phyloP scores from a whole-genome alignment of 2,888 invertebrate species.

The Molorchus minor region DNA sequence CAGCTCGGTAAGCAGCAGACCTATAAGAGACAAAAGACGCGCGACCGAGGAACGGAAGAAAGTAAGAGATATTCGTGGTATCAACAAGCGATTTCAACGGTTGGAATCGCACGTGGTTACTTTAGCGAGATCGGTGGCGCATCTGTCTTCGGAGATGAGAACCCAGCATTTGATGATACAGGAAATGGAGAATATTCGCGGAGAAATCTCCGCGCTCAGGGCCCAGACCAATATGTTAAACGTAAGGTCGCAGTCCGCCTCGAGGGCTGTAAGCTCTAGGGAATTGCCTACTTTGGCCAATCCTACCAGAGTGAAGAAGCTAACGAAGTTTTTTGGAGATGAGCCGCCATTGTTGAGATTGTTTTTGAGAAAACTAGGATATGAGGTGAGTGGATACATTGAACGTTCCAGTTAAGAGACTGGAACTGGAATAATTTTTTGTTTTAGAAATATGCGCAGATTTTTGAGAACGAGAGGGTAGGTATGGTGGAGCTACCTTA shows the following conservation, averaged over 20 bases:
- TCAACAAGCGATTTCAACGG: slow-evolving; percentile 87
- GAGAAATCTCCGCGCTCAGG: slow-evolving; percentile 80
- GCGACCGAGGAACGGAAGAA: slow-evolving; percentile 79
- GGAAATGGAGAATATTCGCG: slow-evolving; percentile 87
- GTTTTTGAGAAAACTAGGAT: slow-evolving; percentile 89
- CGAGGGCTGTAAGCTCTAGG: slow-evolving; percentile 65
- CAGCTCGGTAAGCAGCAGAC: slow-evolving; percentile 82
- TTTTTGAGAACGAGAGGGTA: slow-evolving; percentile 85
- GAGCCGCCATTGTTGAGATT: slow-evolving; percentile 90
- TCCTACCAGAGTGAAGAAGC: slow-evolving; percentile 85
- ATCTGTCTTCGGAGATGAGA: slow-evolving; percentile 90
- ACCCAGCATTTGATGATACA: slow-evolving; percentile 89
- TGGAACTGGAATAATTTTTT: slow-evolving; percentile 16
- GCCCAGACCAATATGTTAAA: slow-evolving; percentile 72
- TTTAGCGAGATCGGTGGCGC: slow-evolving; percentile 87
- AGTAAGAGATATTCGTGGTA: slow-evolving; percentile 74
- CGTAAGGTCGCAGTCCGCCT: slow-evolving; percentile 73
- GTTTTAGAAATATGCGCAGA: slow-evolving; percentile 83
- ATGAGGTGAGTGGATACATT: slow-evolving; percentile 85
- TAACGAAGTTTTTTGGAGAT: slow-evolving; percentile 93
- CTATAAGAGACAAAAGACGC: slow-evolving; percentile 74
- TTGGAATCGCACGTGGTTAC: slow-evolving; percentile 93
- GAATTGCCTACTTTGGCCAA: slow-evolving; percentile 82
- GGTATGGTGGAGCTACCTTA: slow-evolving; percentile 92
- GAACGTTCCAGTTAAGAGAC: too few species aligned